Evolutionary conservation across 1,140 invertebrate genomes (phyloP).

Genomic region (Caligus rogercresseyi): DNA sequence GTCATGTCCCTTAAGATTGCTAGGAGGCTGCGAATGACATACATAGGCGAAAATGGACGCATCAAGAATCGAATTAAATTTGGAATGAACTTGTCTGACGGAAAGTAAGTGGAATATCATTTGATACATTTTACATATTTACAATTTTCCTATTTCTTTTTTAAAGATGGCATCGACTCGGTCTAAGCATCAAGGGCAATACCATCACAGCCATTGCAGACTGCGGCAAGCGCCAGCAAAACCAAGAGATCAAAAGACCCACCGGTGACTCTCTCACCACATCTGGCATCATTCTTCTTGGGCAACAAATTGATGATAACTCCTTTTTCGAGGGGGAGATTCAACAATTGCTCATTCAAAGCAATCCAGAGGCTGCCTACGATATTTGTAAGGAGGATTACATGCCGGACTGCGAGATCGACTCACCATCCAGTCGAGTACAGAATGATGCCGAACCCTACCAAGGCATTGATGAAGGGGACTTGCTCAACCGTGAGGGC

Average conservation of each 20-base stretch:
- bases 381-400: slow-evolving; percentile 45
- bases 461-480: slow-evolving; percentile 32
- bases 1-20: slow-evolving; percentile 48
- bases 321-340: slow-evolving; percentile 54
- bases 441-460: slow-evolving; percentile 25
- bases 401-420: slow-evolving; percentile 41
- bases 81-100: slow-evolving; percentile 43
- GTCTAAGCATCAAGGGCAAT: slow-evolving; percentile 55
- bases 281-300: slow-evolving; percentile 49
- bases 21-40: slow-evolving; percentile 43
- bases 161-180: slow-evolving; percentile 53
- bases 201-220: slow-evolving; percentile 50
- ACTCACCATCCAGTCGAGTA: slow-evolving; percentile 22
- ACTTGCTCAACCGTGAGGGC: slow-evolving; percentile 41
- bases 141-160: slow-evolving; percentile 8
- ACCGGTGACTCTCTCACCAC: slow-evolving; percentile 37
- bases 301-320: slow-evolving; percentile 46
- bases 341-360: slow-evolving; percentile 49
- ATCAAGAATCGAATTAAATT: slow-evolving; percentile 39
- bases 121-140: slow-evolving; percentile 5
- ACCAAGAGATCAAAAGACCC: slow-evolving; percentile 37
- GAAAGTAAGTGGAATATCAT: slow-evolving; percentile 36
- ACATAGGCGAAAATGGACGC: slow-evolving; percentile 30
- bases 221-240: slow-evolving; percentile 40
- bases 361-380: slow-evolving; percentile 55